Evolutionary conservation across 2,888 invertebrate species (phyloP).

Genomic region (Idaea straminata): DNA sequence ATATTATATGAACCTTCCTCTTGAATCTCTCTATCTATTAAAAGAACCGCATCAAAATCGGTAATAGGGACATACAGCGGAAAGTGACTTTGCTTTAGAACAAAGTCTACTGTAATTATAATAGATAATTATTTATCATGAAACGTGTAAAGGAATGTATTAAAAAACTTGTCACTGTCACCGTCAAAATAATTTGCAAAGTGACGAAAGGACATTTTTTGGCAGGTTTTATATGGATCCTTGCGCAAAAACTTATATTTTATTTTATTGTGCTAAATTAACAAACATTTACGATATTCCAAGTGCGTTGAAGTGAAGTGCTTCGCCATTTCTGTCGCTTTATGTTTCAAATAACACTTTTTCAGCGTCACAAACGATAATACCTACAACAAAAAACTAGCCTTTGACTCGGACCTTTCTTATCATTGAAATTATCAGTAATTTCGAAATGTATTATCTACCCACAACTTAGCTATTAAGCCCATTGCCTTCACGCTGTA

Average conservation of each 20-base stretch:
- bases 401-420: slow-evolving; percentile 37
- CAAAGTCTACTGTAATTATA: no score
- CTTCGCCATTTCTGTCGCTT: slow-evolving; percentile 3
- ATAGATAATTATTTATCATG: no score
- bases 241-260: not conserved
- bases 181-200: not conserved
- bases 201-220: not conserved
- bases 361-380: slow-evolving; percentile 12
- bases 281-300: not conserved
- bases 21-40: no score
- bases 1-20: no score
- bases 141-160: not conserved
- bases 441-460: slow-evolving; percentile 50
- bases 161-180: not conserved
- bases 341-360: slow-evolving; percentile 15
- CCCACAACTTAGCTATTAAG: slow-evolving; percentile 45
- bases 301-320: slow-evolving; percentile 6
- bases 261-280: not conserved
- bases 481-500: slow-evolving; percentile 48
- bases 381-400: slow-evolving; percentile 27
- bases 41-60: no score
- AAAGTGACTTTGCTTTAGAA: no score
- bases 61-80: no score
- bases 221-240: not conserved
- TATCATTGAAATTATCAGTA: slow-evolving; percentile 38